A percentile compares a stretch with the other conserved stretches of the same genome.
These are phyloP conservation scores for Calameuta pallipes DNA, from an alignment of 2,888 invertebrate species.

Conservation along the genomic window DNA sequence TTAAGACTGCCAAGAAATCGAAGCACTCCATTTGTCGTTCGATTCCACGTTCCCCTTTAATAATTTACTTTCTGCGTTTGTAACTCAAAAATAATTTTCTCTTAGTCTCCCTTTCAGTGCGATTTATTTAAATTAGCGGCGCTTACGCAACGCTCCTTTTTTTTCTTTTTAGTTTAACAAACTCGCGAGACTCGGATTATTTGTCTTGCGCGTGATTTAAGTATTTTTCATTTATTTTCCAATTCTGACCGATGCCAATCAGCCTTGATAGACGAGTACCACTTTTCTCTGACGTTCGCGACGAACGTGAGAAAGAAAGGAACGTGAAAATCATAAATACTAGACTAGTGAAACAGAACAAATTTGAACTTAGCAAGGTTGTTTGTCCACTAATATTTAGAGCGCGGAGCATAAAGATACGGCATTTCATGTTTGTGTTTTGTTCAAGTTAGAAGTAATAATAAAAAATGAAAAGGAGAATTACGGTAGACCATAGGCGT, in stretches of 20 bases:
- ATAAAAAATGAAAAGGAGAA: background rate
- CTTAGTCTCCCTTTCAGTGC: background rate
- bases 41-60: background rate
- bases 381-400: background rate
- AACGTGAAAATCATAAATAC: background rate
- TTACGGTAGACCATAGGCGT: background rate
- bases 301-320: background rate
- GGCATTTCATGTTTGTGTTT: background rate
- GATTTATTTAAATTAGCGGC: background rate
- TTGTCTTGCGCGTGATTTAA: background rate
- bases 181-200: background rate
- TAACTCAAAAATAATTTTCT: background rate
- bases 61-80: background rate
- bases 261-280: background rate
- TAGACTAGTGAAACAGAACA: background rate
- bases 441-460: background rate
- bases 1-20: conserved; percentile 49
- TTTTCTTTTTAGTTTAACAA: background rate
- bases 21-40: conserved; percentile 16
- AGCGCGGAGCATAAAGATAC: background rate
- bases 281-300: background rate
- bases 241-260: background rate
- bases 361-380: background rate
- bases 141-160: background rate
- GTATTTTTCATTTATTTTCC: background rate